These are phyloP conservation scores for Simalia tracyae DNA, from an alignment of 2,797 vertebrate species.

Conservation along the genomic window DNA sequence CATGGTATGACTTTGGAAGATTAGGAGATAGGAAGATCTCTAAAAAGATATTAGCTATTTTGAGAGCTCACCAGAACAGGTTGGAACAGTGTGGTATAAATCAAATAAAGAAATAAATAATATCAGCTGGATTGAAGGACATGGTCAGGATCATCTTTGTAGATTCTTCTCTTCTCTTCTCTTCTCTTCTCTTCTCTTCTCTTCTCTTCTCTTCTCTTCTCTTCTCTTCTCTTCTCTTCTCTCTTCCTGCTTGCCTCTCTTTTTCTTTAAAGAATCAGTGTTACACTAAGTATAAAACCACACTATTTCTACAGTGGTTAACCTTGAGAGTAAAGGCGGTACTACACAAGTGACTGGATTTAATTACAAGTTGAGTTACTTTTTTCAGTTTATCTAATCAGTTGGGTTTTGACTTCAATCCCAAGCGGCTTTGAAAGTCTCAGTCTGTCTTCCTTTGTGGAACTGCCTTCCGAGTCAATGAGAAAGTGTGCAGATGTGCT, in stretches of 20 bases:
- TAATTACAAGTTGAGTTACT: background rate
- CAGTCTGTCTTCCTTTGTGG: background rate
- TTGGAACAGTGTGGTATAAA: background rate
- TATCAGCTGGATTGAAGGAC: background rate
- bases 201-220: background rate
- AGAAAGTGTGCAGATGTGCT: background rate
- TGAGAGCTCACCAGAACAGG: background rate
- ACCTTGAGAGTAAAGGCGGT: slow-evolving; percentile 13
- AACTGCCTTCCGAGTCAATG: background rate
- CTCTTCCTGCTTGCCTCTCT: background rate
- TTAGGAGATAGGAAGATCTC: background rate
- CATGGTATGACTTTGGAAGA: background rate
- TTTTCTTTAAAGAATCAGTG: background rate
- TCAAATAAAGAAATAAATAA: background rate
- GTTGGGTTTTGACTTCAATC: background rate
- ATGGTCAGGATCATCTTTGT: background rate
- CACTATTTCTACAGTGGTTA: slow-evolving; percentile 23
- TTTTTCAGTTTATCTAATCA: slow-evolving; percentile 9
- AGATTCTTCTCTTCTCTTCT: background rate
- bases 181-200: background rate
- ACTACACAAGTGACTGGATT: slow-evolving; percentile 3
- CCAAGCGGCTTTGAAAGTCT: background rate
- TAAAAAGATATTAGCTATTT: background rate
- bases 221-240: too few species aligned
- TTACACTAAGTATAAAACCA: background rate